Conservation (phyloP, 2,113 vertebrate species). For the Chaenogobius annularis region DNA sequence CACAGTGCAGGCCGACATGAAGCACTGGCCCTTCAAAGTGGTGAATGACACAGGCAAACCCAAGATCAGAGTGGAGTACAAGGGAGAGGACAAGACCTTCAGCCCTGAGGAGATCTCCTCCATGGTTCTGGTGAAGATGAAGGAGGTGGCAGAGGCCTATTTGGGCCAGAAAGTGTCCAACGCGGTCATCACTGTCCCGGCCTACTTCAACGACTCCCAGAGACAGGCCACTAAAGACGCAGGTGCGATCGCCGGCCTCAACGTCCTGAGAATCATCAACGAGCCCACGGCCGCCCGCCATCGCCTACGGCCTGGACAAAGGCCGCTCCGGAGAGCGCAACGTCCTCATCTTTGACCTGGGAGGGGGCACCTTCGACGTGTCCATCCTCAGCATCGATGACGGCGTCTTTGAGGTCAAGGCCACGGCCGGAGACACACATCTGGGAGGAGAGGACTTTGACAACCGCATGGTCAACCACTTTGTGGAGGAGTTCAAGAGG, state of each 20-base stretch:
- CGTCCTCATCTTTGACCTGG: slow-evolving; percentile 5
- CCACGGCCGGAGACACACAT: not conserved
- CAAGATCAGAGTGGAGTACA: slow-evolving; percentile 1
- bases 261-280: slow-evolving; percentile 2
- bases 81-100: slow-evolving; percentile 2
- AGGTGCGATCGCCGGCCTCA: slow-evolving; percentile 3
- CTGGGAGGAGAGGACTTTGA: slow-evolving; percentile 1
- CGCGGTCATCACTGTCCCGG: slow-evolving; percentile 1
- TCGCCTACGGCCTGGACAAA: not conserved
- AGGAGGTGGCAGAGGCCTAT: slow-evolving; percentile 1
- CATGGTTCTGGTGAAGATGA: slow-evolving; percentile 6
- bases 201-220: slow-evolving; percentile 4
- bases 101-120: slow-evolving; percentile 3
- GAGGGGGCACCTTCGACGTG: slow-evolving; percentile 5
- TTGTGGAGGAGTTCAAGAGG: slow-evolving; percentile 1
- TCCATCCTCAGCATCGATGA: slow-evolving; percentile 1
- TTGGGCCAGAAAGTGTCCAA: slow-evolving; percentile 1
- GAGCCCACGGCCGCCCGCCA: not conserved
- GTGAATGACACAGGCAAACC: not conserved
- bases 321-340: not conserved
- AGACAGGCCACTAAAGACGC: slow-evolving; percentile 7
- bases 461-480: slow-evolving; percentile 2
- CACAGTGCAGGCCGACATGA: slow-evolving; percentile 1
- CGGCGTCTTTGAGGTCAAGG: slow-evolving; percentile 5
- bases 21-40: slow-evolving; percentile 6